Evolutionary conservation across 2,888 invertebrate species (phyloP).

Genomic region (Azorinus chamasolen): DNA sequence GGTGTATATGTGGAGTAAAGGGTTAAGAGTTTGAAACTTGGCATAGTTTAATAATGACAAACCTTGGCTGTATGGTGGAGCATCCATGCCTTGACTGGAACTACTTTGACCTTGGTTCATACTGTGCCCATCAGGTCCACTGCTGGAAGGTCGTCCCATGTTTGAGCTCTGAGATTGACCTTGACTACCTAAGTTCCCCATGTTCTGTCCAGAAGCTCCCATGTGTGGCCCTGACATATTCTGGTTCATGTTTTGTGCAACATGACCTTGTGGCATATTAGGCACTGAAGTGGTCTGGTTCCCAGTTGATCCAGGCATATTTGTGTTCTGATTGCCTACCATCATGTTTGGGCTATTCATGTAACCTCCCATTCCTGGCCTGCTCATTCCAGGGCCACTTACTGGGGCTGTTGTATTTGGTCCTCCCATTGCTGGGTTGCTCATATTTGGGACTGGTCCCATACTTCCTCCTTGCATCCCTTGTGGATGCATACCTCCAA

Average conservation of each 20-base stretch:
- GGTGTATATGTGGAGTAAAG: too few species aligned
- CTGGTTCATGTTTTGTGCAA: slow-evolving; percentile 49
- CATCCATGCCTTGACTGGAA: slow-evolving; percentile 41
- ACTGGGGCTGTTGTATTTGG: slow-evolving; percentile 71
- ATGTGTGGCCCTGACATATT: slow-evolving; percentile 52
- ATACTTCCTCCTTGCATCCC: slow-evolving; percentile 67
- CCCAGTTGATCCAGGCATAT: slow-evolving; percentile 36
- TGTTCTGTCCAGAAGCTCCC: slow-evolving; percentile 33
- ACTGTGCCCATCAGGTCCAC: slow-evolving; percentile 55
- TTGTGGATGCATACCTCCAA: slow-evolving; percentile 69
- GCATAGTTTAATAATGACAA: too few species aligned
- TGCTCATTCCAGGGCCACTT: slow-evolving; percentile 63
- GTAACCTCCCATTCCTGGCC: slow-evolving; percentile 62
- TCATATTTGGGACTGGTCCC: slow-evolving; percentile 68
- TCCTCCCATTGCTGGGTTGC: slow-evolving; percentile 73
- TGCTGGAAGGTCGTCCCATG: slow-evolving; percentile 53
- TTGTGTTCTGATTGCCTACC: slow-evolving; percentile 39
- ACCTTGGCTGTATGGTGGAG: slow-evolving; percentile 56
- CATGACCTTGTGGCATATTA: slow-evolving; percentile 40
- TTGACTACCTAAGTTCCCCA: slow-evolving; percentile 44
- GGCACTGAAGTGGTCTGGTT: slow-evolving; percentile 24
- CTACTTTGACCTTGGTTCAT: slow-evolving; percentile 34
- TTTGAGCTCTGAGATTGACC: slow-evolving; percentile 6
- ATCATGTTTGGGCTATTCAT: slow-evolving; percentile 53
- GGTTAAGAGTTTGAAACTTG: too few species aligned